Evolutionary conservation across 2,888 invertebrate species (phyloP).

Genomic region (Cyaniris semiargus): DNA sequence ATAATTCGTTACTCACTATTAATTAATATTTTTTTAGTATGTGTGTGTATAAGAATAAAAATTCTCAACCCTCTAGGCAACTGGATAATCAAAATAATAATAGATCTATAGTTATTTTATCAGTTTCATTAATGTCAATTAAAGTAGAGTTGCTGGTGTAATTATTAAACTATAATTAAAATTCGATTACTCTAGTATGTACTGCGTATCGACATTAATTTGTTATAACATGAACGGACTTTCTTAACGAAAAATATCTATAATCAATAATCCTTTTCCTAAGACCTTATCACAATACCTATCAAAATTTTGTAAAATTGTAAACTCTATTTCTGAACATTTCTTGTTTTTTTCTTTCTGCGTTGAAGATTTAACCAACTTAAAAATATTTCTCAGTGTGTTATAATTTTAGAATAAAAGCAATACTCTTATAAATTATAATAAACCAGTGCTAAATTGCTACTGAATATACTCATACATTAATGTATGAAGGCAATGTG

Average conservation of each 20-base stretch:
- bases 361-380: too few relatives aligned
- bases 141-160: not conserved
- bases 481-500: not conserved
- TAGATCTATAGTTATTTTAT: not conserved
- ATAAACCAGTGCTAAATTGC: not conserved
- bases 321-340: too few relatives aligned
- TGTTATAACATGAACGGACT: not conserved
- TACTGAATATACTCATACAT: not conserved
- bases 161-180: not conserved
- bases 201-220: not conserved
- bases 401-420: not conserved
- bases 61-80: too few relatives aligned
- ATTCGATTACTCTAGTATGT: not conserved
- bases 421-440: not conserved
- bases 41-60: too few relatives aligned
- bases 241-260: not conserved
- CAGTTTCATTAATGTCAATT: not conserved
- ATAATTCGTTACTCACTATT: too few relatives aligned
- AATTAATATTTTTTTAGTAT: too few relatives aligned
- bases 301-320: too few relatives aligned
- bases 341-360: too few relatives aligned
- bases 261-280: too few relatives aligned
- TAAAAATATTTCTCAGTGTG: too few relatives aligned
- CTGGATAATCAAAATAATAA: too few relatives aligned
- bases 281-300: too few relatives aligned